Base-by-base conservation (phyloP, 2,113 vertebrate genomes). In the Agapornis roseicollis region DNA sequence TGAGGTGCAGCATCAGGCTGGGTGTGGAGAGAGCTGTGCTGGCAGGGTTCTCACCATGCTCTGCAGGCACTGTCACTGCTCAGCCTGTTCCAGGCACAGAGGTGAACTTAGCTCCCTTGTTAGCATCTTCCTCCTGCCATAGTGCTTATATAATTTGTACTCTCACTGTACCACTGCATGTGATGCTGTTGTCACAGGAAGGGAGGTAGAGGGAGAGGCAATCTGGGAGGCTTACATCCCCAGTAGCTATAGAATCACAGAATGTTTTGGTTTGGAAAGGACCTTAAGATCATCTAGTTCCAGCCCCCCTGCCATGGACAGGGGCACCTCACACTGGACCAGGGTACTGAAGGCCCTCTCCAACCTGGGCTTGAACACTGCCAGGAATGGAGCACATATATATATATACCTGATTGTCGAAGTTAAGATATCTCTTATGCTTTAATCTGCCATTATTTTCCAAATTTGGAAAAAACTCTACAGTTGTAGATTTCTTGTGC, bases 1-100 rank as follows among this genome's bases (percentile, higher is more conserved):
- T 58, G 83, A 0, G 0, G 27, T 15, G 46, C 61, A 27, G 66
- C 6, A 3, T 50, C 41, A 11, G 55, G 31, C 63, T 0, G 7
- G 16, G 3, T 11, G 39, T 41, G 53, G 53, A 82, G 41, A 50
- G 64, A 31, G 44, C 19, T 1, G 12, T 46, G 81, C 56, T 64
- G 3, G 9, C 3, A 2, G 53, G 37, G 25, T 42, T 50, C 60
- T 73, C 7, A 2, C 10, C 12, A 1, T 1, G 1, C 52, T 49
- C 58, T 86, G 28, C 58, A 58, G 35, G 7, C n/a, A 28, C 9
- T 60, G n/a, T 5, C 47, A 28, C 31, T 77, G 58, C 63, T 53
- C 88, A 68, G 68, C n/a, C 55, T 60, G 49, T 52, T 37, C 79
- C 46, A 79, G 56, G 50, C 42, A 31, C 10, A 1, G 17, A 22